Conservation (phyloP, 2,113 vertebrate genomes). For the Apodemus speciosus region DNA sequence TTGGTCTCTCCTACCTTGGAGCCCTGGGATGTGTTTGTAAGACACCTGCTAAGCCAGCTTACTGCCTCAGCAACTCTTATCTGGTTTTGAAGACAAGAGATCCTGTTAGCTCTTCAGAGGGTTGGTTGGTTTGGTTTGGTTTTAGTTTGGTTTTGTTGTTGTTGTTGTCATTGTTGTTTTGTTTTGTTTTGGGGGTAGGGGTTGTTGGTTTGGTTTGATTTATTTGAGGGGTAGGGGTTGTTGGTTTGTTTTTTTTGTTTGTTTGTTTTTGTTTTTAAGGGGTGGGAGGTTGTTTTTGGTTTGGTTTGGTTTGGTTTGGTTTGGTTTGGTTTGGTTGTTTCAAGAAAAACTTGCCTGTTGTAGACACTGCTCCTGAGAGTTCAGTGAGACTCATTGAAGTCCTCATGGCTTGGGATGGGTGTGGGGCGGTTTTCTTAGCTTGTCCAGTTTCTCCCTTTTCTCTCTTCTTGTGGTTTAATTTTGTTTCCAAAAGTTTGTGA, state of each 20-base stretch:
- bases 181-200: too few relatives aligned
- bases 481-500: slow-evolving; percentile 29
- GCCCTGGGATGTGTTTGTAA: not conserved
- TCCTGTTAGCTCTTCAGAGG: not conserved
- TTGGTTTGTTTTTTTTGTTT: not conserved
- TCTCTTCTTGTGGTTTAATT: not conserved
- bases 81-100: not conserved
- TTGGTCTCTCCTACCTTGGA: not conserved
- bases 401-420: not conserved
- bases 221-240: too few relatives aligned
- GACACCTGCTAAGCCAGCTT: not conserved
- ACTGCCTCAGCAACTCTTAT: not conserved
- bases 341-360: not conserved
- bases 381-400: slow-evolving; percentile 20
- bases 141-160: not conserved
- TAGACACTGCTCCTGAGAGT: slow-evolving; percentile 29
- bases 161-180: too few relatives aligned
- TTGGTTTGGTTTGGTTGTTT: slow-evolving; percentile 3
- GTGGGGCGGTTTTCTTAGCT: not conserved
- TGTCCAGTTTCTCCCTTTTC: slow-evolving; percentile 14
- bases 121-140: not conserved
- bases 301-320: not conserved
- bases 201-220: not conserved
- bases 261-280: not conserved
- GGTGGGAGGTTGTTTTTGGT: too few relatives aligned